These are phyloP conservation scores for Coptodon bakossiorum DNA, from an alignment of 2,113 vertebrate genomes.

Conservation along the genomic window DNA sequence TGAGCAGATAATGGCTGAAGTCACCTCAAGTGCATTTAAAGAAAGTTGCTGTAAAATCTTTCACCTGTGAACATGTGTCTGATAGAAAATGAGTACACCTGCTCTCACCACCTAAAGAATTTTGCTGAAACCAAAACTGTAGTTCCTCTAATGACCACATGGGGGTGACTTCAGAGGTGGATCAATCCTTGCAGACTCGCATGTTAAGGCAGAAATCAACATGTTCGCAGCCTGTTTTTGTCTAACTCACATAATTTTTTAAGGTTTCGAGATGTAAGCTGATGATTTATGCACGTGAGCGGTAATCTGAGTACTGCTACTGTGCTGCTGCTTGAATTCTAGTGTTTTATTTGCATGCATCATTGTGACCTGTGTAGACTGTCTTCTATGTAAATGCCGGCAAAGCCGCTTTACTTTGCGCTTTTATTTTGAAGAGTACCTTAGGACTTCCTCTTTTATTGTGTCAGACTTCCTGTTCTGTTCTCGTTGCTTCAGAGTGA, in stretches of 20 bases:
- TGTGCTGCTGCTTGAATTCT: not conserved
- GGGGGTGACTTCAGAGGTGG: fast-evolving
- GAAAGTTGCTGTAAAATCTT: not conserved
- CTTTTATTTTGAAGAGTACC: too few species aligned
- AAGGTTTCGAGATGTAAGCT: not conserved
- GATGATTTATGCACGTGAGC: not conserved
- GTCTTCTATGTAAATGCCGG: too few species aligned
- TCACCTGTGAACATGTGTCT: not conserved
- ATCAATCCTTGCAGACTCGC: not conserved
- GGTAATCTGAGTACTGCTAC: not conserved
- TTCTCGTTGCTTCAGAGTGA: too few species aligned
- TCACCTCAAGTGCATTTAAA: not conserved
- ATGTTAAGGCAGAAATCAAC: fast-evolving
- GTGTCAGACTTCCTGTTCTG: too few species aligned
- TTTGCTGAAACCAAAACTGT: not conserved
- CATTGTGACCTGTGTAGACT: not conserved
- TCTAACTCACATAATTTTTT: not conserved
- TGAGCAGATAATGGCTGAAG: not conserved
- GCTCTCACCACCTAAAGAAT: not conserved
- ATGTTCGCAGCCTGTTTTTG: not conserved
- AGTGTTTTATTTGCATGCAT: not conserved
- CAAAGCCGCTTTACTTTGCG: too few species aligned
- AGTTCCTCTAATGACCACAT: not conserved
- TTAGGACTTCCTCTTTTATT: too few species aligned
- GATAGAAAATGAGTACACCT: fast-evolving